phyloP scores from a whole-genome alignment of 2,797 vertebrate genomes.

The Uromys caudimaculatus region DNA sequence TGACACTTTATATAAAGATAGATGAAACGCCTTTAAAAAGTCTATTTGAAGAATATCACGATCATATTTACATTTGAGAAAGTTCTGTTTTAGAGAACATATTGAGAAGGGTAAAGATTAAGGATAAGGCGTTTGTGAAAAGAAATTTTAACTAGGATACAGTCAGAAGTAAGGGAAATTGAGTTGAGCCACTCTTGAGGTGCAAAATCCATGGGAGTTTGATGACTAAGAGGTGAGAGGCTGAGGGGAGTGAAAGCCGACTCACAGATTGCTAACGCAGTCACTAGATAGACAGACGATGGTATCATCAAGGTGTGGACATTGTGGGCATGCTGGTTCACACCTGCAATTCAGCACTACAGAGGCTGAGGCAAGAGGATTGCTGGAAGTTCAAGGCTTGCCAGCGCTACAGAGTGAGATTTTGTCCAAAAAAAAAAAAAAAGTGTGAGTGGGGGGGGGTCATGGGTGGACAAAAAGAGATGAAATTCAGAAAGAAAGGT shows the following conservation, averaged over 20 bases:
- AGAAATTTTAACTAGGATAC: conserved; percentile 10
- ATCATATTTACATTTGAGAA: conserved; percentile 48
- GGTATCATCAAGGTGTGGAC: neutral
- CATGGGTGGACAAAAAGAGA: neutral
- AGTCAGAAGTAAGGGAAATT: conserved; percentile 17
- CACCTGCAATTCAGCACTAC: neutral
- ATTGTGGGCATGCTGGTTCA: neutral
- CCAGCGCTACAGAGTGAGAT: neutral
- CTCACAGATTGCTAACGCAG: neutral
- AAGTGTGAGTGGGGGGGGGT: too few relatives aligned
- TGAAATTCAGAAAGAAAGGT: neutral
- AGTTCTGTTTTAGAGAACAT: conserved; percentile 25
- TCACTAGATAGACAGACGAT: neutral
- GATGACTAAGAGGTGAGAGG: conserved; percentile 9
- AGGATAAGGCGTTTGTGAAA: conserved; percentile 9
- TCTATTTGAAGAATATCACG: neutral
- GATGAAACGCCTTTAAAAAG: neutral
- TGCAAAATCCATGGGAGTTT: neutral
- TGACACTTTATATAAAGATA: neutral
- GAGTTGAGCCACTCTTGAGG: conserved; percentile 7
- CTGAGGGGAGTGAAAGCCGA: neutral
- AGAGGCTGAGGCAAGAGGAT: neutral
- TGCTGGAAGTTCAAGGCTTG: neutral
- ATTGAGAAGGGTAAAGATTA: neutral
- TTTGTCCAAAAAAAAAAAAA: neutral